Base-by-base conservation (phyloP, 1,140 invertebrate species). In the Scaptomyza pallida region DNA sequence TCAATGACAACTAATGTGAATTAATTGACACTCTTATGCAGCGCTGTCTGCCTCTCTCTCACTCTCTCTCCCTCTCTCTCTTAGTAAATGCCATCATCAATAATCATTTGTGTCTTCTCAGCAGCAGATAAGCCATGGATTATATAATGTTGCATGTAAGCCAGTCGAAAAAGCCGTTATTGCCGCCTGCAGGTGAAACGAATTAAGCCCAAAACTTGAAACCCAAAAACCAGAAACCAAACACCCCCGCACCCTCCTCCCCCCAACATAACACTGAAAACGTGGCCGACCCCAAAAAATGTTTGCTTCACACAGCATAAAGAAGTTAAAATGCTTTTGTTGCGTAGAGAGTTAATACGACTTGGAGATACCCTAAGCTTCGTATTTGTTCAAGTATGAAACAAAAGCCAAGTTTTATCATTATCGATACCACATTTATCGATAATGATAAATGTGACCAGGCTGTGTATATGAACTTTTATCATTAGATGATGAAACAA, bases 141-240 rank as follows among this genome's bases (percentile, higher is more conserved):
- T 60, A 67, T 41, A 60, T 44, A 67, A 67, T 26, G 26, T 30
- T 30, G 26, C 26, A 30, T 30, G 59, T 60, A 67, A 60, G 13
- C 55, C 45, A 60, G 16, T 62, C 21, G 21, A 54, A 69, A 52
- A 63, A 54, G n/a, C 48, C 48, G 30, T 52, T 51, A 48, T 30
- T 47, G 55, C 44, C 61, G 55, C 44, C 61, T 75, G 51, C 54
- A 85, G 75, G 55, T 70, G 74, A 72, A 79, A 64, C 72, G 45
- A 68, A 48, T 68, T 85, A 74, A 69, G 30, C 51, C 44, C 4
- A 23, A 26, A 35, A 37, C 33, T 37, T 48, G 17, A 54, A n/a
- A 6, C 10, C 13, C 15, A 23, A 48, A 33, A 40, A 35, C 59
- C 59, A 26, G n/a, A n/a, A 37, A 37, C 12, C 33, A 37, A n/a